Conservation (phyloP, 1,140 invertebrate genomes). For the Luehdorfia chinensis region DNA sequence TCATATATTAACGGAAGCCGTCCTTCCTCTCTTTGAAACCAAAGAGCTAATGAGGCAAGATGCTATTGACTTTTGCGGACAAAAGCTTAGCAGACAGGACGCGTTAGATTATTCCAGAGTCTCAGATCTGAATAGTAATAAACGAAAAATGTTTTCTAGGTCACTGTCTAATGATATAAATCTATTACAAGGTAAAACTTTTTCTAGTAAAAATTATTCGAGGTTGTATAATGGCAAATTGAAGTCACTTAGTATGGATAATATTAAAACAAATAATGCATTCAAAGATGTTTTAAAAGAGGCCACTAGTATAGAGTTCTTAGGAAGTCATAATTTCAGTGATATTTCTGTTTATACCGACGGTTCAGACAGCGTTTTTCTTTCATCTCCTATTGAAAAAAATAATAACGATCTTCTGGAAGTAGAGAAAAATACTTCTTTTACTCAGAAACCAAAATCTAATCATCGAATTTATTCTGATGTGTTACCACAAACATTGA, state of each 20-base stretch:
- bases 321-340: slow-evolving; percentile 36
- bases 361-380: slow-evolving; percentile 54
- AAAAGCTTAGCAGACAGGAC: slow-evolving; percentile 38
- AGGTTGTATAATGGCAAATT: slow-evolving; percentile 42
- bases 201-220: slow-evolving; percentile 51
- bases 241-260: slow-evolving; percentile 64
- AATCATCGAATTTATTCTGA: not conserved
- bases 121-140: slow-evolving; percentile 25
- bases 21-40: slow-evolving; percentile 32
- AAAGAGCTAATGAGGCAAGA: slow-evolving; percentile 55
- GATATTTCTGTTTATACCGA: slow-evolving; percentile 50
- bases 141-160: slow-evolving; percentile 29
- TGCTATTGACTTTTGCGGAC: slow-evolving; percentile 35
- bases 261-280: slow-evolving; percentile 40
- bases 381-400: slow-evolving; percentile 32
- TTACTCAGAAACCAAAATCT: slow-evolving; percentile 1
- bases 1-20: slow-evolving; percentile 30
- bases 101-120: slow-evolving; percentile 25
- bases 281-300: slow-evolving; percentile 58
- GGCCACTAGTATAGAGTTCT: slow-evolving; percentile 60
- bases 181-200: slow-evolving; percentile 33
- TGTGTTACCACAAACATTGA: not conserved
- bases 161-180: slow-evolving; percentile 36
- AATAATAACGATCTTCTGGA: slow-evolving; percentile 30
- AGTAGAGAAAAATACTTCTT: slow-evolving; percentile 19